Conservation (phyloP, 1,140 invertebrate genomes). For the Lepidotrigona ventralis region DNA sequence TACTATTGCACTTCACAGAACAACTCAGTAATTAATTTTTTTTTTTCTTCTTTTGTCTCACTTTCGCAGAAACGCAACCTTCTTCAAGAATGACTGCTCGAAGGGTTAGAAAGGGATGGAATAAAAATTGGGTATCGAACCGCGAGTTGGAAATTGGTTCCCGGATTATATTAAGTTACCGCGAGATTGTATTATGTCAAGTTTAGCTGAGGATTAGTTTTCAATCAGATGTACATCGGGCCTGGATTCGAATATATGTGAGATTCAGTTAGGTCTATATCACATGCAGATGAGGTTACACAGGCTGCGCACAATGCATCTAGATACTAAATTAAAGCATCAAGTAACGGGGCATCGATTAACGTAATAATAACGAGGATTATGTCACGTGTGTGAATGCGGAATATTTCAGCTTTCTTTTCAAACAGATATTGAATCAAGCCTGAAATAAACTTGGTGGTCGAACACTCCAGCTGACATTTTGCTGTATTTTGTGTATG, state of each 20-base stretch:
- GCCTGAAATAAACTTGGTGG: no score
- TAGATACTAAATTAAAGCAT: background rate
- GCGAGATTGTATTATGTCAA: background rate
- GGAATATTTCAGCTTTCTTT: background rate
- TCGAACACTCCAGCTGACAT: no score
- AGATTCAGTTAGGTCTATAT: slow-evolving; percentile 5
- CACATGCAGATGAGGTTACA: background rate
- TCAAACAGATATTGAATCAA: background rate
- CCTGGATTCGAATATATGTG: slow-evolving; percentile 7
- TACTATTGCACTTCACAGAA: no score
- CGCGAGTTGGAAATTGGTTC: background rate
- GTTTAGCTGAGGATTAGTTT: slow-evolving; percentile 1
- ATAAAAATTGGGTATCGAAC: background rate
- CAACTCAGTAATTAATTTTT: no score
- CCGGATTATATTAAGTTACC: background rate
- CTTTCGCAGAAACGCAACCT: no score
- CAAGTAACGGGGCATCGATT: background rate
- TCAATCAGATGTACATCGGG: background rate
- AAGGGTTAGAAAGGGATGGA: rapidly evolving
- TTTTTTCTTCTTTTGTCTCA: no score
- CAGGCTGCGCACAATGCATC: background rate
- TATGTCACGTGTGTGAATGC: background rate
- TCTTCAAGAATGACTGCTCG: no score
- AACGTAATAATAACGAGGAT: background rate
- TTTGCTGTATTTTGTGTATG: no score